Percentiles rank a stretch among this genome's conserved stretches.
phyloP scores from a whole-genome alignment of 2,113 vertebrate genomes.

The Heteronetta atricapilla region DNA sequence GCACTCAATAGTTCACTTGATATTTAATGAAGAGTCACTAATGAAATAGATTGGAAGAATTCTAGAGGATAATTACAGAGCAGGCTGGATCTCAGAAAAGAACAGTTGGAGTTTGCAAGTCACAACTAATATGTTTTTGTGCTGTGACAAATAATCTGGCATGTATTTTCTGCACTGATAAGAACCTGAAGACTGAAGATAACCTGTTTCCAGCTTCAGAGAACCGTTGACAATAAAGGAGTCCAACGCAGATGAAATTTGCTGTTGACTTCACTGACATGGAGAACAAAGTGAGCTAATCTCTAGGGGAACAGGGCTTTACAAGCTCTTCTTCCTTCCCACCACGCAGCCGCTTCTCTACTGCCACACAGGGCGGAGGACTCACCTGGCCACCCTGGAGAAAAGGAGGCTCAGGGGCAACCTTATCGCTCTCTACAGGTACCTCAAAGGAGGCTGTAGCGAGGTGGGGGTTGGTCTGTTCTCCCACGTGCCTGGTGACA shows the following conservation, averaged over 20 bases:
- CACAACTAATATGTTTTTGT: neutral
- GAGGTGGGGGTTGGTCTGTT: too few species aligned
- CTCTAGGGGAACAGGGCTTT: neutral
- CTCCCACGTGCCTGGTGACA: too few species aligned
- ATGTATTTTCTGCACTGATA: neutral
- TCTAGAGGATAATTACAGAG: slow-evolving; percentile 12
- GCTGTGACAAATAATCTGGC: neutral
- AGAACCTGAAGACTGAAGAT: neutral
- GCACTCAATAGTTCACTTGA: slow-evolving; percentile 17
- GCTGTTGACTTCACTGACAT: neutral
- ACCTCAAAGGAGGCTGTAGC: too few species aligned
- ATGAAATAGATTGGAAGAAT: slow-evolving; percentile 19
- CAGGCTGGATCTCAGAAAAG: neutral
- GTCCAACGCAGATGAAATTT: neutral
- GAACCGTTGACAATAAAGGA: neutral
- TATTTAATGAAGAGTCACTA: slow-evolving; percentile 40
- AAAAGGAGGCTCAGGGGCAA: too few species aligned
- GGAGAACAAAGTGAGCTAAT: neutral
- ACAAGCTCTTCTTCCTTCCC: neutral
- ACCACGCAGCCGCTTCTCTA: neutral
- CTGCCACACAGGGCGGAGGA: accelerated
- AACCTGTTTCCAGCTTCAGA: neutral
- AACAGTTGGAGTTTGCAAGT: neutral
- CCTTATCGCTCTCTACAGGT: too few species aligned
- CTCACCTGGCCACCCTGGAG: slow-evolving; percentile 4